These are phyloP conservation scores for Psix sp. DNA, from an alignment of 1,140 invertebrate genomes.

Conservation along the genomic window DNA sequence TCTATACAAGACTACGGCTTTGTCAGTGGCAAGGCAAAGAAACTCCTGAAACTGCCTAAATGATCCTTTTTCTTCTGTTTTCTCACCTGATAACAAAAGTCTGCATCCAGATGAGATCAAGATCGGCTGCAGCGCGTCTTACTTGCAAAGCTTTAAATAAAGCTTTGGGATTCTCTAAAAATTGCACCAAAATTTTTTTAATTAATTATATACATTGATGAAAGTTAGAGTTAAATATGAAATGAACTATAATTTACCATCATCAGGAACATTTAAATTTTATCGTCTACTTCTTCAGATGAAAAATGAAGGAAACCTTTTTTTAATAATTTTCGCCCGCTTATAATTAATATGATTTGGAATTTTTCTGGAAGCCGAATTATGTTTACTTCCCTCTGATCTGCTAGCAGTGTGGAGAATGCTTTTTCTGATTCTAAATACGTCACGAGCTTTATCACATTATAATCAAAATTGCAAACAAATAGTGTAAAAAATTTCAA, in stretches of 20 bases:
- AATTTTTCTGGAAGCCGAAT: conserved; percentile 11
- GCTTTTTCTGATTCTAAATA: conserved; percentile 9
- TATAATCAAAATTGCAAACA: conserved; percentile 10
- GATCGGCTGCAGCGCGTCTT: not conserved
- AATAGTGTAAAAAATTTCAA: not conserved
- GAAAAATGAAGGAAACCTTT: conserved; percentile 6
- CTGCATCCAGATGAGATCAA: conserved; percentile 9
- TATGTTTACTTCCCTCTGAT: conserved; percentile 6
- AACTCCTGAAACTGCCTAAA: conserved; percentile 17
- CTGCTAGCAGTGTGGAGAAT: conserved; percentile 8
- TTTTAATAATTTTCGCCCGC: conserved; percentile 4
- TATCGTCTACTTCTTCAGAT: conserved; percentile 2
- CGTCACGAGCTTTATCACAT: conserved; percentile 1
- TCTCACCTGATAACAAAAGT: conserved; percentile 19
- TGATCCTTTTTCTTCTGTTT: conserved; percentile 8
- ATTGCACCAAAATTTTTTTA: not conserved
- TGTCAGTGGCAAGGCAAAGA: conserved; percentile 10
- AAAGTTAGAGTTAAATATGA: not conserved
- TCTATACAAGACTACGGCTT: conserved; percentile 12
- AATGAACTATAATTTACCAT: conserved; percentile 2
- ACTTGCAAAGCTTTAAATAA: conserved; percentile 6
- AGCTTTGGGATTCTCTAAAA: conserved; percentile 5
- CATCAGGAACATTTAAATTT: conserved; percentile 6
- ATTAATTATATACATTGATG: no score
- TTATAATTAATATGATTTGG: conserved; percentile 7